Conservation (phyloP, 2,888 invertebrate genomes). For the Leptarthrus brevirostris region DNA sequence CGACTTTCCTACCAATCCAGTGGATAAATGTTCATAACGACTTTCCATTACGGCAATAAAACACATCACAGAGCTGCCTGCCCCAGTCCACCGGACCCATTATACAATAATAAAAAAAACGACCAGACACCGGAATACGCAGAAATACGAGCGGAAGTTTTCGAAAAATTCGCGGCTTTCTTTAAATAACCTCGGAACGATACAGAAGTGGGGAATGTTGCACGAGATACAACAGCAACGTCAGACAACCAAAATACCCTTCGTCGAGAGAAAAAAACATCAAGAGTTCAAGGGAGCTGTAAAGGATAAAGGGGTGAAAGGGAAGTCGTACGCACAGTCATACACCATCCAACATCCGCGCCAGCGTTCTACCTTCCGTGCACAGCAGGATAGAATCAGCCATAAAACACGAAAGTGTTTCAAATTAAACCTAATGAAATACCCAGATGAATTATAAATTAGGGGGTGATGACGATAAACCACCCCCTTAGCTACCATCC, state of each 20-base stretch:
- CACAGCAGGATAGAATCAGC: slow-evolving; percentile 14
- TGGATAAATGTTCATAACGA: slow-evolving; percentile 50
- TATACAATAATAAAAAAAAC: slow-evolving; percentile 2
- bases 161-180: slow-evolving; percentile 33
- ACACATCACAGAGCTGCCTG: slow-evolving; percentile 47
- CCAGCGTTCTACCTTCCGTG: slow-evolving; percentile 3
- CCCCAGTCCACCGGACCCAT: background rate
- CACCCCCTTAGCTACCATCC: slow-evolving; percentile 22
- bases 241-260: background rate
- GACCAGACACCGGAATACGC: background rate
- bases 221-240: no score
- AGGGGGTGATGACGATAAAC: slow-evolving; percentile 50
- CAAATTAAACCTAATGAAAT: slow-evolving; percentile 59
- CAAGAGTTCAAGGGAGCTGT: slow-evolving; percentile 1
- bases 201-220: background rate
- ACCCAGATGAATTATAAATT: slow-evolving; percentile 59
- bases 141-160: slow-evolving; percentile 1
- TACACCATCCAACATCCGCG: slow-evolving; percentile 17
- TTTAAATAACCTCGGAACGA: slow-evolving; percentile 18
- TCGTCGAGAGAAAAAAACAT: background rate
- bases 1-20: slow-evolving; percentile 32
- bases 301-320: slow-evolving; percentile 26
- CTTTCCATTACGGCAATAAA: slow-evolving; percentile 51
- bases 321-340: slow-evolving; percentile 16
- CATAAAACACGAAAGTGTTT: slow-evolving; percentile 58